Percentiles rank a stretch among this genome's conserved stretches.
Evolutionary conservation across 2,888 invertebrate genomes (phyloP).

Genomic region (Trimorus sp.): DNA sequence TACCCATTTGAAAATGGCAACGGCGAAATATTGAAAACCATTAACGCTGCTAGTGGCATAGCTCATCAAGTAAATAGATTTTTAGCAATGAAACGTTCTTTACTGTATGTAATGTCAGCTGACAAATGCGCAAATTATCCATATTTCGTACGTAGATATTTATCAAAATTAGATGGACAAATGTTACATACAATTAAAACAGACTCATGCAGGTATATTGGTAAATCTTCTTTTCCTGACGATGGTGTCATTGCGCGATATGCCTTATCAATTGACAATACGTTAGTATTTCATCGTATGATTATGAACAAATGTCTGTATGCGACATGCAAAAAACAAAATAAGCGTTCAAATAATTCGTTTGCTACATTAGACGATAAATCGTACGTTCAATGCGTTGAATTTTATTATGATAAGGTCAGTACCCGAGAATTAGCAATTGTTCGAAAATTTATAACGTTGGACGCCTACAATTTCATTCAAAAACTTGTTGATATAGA

Average conservation of each 20-base stretch:
- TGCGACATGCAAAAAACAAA: background rate
- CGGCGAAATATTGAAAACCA: constrained; percentile 6
- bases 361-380: background rate
- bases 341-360: background rate
- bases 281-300: no score
- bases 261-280: no score
- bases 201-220: constrained; percentile 17
- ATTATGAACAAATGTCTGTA: constrained; percentile 4
- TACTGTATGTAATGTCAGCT: no score
- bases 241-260: no score
- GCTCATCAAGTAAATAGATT: background rate
- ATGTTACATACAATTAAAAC: no score
- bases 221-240: background rate
- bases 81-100: background rate
- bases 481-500: no score
- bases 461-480: no score
- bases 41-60: background rate
- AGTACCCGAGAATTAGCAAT: background rate
- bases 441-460: no score
- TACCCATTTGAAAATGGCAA: no score
- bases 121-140: background rate
- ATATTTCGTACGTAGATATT: no score
- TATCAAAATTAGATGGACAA: no score
- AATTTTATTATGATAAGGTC: background rate
- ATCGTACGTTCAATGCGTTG: background rate